Percentiles rank a stretch among this genome's conserved stretches.
phyloP scores from a whole-genome alignment of 2,888 invertebrate species.

The Fragum fragum region DNA sequence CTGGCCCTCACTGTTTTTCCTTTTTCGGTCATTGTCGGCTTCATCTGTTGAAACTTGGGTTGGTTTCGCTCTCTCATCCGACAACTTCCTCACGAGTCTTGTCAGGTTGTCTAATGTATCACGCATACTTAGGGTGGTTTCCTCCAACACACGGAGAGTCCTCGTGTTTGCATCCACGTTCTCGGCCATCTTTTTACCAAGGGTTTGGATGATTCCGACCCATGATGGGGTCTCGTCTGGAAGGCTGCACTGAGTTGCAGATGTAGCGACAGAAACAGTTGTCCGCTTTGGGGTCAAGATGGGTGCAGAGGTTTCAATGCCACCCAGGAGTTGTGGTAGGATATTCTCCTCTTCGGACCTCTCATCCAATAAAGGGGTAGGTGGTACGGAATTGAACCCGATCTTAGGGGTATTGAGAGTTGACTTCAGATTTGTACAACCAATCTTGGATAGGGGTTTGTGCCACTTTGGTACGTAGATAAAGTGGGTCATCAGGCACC shows the following conservation, averaged over 20 bases:
- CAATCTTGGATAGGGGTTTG: neutral
- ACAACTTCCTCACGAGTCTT: conserved; percentile 11
- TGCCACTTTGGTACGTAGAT: neutral
- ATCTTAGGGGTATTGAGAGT: conserved; percentile 10
- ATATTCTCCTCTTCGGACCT: conserved; percentile 4
- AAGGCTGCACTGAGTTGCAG: neutral
- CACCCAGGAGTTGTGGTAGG: conserved; percentile 8
- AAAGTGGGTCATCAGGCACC: neutral
- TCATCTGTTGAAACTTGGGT: neutral
- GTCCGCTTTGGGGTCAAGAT: neutral
- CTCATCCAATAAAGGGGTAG: neutral
- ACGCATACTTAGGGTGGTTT: neutral
- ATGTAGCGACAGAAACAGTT: neutral
- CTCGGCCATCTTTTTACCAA: neutral
- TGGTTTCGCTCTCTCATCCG: neutral
- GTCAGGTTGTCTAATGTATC: conserved; percentile 10
- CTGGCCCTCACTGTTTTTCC: neutral
- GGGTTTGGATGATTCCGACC: neutral
- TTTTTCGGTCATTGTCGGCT: neutral
- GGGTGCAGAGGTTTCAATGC: neutral
- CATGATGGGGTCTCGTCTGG: neutral
- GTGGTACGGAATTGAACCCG: neutral
- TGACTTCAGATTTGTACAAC: neutral
- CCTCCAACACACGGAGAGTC: neutral
- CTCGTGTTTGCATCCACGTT: neutral